Conservation (phyloP, 2,113 vertebrate genomes). For the Ibidorhyncha struthersii region DNA sequence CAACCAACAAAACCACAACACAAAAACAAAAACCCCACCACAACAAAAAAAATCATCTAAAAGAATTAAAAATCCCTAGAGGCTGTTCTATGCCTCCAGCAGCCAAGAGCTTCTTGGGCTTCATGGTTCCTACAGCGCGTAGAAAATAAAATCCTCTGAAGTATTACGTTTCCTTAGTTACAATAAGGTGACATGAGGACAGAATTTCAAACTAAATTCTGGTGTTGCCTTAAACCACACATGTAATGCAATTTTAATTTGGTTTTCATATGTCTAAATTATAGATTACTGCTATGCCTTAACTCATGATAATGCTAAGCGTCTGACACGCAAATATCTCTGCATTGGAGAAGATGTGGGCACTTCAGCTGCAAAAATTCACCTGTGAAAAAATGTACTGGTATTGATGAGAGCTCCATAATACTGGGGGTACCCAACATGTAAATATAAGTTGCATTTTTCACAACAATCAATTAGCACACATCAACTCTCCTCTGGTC, state of each 20-base stretch:
- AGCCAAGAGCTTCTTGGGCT: conserved; percentile 5
- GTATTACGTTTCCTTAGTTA: conserved; percentile 13
- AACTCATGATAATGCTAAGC: neutral
- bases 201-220: conserved; percentile 31
- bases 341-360: neutral
- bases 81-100: neutral
- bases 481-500: neutral
- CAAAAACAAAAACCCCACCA: neutral
- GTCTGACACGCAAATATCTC: neutral
- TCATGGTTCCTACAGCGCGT: neutral
- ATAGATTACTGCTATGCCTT: conserved; percentile 35
- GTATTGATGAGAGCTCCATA: neutral
- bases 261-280: conserved; percentile 46
- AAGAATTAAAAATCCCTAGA: neutral
- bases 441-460: neutral
- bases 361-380: neutral
- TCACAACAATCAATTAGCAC: neutral
- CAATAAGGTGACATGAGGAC: conserved; percentile 50
- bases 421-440: neutral
- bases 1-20: too few relatives aligned
- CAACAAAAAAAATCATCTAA: neutral
- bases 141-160: conserved; percentile 5
- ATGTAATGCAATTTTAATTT: conserved; percentile 62
- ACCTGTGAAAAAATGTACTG: neutral
- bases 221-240: conserved; percentile 43